Evolutionary conservation across 1,140 invertebrate genomes (phyloP).

Genomic region (Lerema accius): DNA sequence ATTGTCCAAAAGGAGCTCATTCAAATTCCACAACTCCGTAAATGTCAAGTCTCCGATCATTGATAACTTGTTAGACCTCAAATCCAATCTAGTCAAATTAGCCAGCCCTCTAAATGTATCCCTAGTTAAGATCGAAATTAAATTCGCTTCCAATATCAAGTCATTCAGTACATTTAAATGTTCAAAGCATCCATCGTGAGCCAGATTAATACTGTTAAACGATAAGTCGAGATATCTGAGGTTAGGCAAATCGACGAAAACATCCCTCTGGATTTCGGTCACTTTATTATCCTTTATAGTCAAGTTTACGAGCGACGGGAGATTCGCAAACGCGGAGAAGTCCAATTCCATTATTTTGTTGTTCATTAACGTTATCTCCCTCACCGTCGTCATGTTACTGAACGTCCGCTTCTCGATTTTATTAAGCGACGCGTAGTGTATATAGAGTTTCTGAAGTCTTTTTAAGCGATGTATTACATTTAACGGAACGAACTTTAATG

Average conservation of each 20-base stretch:
- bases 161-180: conserved; percentile 86
- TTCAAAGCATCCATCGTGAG: conserved; percentile 89
- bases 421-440: conserved; percentile 87
- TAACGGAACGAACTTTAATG: conserved; percentile 87
- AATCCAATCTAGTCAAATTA: conserved; percentile 86
- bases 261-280: conserved; percentile 87
- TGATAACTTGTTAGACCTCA: conserved; percentile 87
- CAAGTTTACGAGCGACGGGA: conserved; percentile 85
- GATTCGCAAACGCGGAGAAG: conserved; percentile 87
- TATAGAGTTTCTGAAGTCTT: conserved; percentile 85
- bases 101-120: conserved; percentile 88
- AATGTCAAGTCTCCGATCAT: conserved; percentile 90
- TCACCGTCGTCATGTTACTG: conserved; percentile 86
- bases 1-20: conserved; percentile 88
- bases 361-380: conserved; percentile 86
- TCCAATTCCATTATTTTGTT: conserved; percentile 87
- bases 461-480: conserved; percentile 85
- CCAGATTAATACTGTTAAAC: conserved; percentile 87
- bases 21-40: conserved; percentile 87
- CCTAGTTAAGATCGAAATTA: conserved; percentile 86
- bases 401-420: conserved; percentile 88
- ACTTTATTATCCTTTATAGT: conserved; percentile 89
- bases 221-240: conserved; percentile 87
- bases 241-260: conserved; percentile 88
- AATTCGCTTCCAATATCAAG: conserved; percentile 88